These are phyloP conservation scores for Spodoptera picta DNA, from an alignment of 2,888 invertebrate species.

Conservation along the genomic window DNA sequence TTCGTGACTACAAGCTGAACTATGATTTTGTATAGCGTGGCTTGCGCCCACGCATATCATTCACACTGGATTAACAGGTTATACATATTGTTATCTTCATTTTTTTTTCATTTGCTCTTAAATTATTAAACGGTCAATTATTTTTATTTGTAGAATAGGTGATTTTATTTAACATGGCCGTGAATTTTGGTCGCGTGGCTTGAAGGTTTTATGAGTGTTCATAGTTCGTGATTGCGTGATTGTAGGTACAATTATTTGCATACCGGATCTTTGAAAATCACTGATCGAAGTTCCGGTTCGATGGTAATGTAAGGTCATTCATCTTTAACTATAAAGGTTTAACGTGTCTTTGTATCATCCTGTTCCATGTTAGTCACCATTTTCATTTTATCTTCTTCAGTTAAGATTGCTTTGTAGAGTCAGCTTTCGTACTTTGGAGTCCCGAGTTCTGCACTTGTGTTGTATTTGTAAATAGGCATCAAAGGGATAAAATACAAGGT, in stretches of 20 bases:
- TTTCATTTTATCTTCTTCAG: neutral
- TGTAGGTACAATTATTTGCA: conserved; percentile 40
- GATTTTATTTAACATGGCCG: conserved; percentile 39
- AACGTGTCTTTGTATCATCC: conserved; percentile 5
- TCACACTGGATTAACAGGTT: conserved; percentile 68
- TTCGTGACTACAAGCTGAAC: conserved; percentile 66
- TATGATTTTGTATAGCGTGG: conserved; percentile 71
- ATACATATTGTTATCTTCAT: conserved; percentile 51
- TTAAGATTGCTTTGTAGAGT: too few relatives aligned
- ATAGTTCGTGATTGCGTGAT: conserved; percentile 48
- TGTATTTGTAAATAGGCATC: too few relatives aligned
- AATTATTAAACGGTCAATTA: conserved; percentile 58
- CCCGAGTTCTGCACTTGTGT: too few relatives aligned
- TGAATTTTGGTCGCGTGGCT: conserved; percentile 59
- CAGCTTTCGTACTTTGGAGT: too few relatives aligned
- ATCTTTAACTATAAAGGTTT: conserved; percentile 31
- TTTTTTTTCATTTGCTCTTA: conserved; percentile 55
- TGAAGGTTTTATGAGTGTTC: conserved; percentile 31
- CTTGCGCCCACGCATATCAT: conserved; percentile 74
- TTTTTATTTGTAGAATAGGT: conserved; percentile 50
- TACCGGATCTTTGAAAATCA: conserved; percentile 48
- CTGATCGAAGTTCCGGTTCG: conserved; percentile 45
- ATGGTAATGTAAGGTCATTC: conserved; percentile 39
- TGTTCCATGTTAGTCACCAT: conserved; percentile 7
- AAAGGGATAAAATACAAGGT: too few relatives aligned